A percentile compares a stretch with the other conserved stretches of the same genome.
Evolutionary conservation across 2,797 vertebrate species (phyloP).

Genomic region (Erithacus rubecula): DNA sequence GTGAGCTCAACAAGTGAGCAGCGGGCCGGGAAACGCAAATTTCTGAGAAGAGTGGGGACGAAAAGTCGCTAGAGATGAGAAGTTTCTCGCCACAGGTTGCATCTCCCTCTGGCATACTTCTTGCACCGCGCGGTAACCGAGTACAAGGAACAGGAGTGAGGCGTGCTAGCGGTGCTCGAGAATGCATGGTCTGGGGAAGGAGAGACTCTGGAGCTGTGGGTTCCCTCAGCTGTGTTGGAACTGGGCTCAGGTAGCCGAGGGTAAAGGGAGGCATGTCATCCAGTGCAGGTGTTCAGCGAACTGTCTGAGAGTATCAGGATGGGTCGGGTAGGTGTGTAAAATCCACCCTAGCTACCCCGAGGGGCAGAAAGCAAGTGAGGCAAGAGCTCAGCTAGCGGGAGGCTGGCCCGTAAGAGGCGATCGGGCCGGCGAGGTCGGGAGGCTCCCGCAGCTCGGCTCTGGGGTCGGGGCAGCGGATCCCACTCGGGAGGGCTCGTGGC

Average conservation of each 20-base stretch:
- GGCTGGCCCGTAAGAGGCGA: not conserved
- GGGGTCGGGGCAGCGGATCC: not conserved
- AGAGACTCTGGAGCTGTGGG: not conserved
- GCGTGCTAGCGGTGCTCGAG: not conserved
- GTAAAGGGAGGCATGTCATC: not conserved
- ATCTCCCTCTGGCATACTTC: not conserved
- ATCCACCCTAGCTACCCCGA: not conserved
- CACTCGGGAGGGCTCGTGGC: not conserved
- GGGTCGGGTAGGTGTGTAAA: not conserved
- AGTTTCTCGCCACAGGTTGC: not conserved
- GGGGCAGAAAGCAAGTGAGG: not conserved
- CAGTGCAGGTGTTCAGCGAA: rapidly evolving
- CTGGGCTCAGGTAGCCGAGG: not conserved
- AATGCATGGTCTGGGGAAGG: not conserved
- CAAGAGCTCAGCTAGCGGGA: not conserved
- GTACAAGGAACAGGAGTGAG: not conserved
- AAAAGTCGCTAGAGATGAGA: not conserved
- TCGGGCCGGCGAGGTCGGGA: not conserved
- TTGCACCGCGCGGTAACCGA: not conserved
- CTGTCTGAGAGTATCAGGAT: too few species aligned
- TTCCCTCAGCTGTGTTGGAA: not conserved
- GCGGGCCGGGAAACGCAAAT: not conserved
- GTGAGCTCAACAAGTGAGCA: not conserved
- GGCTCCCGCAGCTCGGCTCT: not conserved
- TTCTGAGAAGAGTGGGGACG: not conserved